Conservation (phyloP, 1,140 invertebrate genomes). For the Mercenaria mercenaria region DNA sequence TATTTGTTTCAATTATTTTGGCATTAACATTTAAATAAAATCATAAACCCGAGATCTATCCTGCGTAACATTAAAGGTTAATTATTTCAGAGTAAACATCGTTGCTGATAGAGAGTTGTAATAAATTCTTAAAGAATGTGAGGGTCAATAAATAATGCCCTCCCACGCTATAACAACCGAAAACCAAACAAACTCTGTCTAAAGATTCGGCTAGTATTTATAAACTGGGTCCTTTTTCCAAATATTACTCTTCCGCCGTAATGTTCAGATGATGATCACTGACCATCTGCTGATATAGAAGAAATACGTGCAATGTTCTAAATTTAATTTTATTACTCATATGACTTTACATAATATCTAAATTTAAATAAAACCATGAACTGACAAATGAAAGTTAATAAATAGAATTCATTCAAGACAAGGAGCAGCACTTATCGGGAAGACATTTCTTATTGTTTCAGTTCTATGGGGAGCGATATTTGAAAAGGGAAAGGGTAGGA, state of each 20-base stretch:
- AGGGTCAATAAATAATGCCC: neutral
- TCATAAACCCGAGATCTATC: neutral
- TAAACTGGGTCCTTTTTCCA: neutral
- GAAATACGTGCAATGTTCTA: neutral
- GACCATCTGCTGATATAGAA: neutral
- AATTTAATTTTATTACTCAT: neutral
- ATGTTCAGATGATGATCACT: neutral
- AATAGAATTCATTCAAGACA: neutral
- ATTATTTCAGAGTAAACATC: neutral
- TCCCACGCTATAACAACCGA: neutral
- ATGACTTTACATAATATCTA: neutral
- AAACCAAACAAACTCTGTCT: neutral
- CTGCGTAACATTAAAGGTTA: neutral
- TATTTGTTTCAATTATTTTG: slow-evolving; percentile 13
- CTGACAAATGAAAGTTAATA: neutral
- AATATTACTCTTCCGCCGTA: neutral
- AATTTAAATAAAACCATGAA: neutral
- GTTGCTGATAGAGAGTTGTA: slow-evolving; percentile 5
- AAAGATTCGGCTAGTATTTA: slow-evolving; percentile 11
- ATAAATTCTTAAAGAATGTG: slow-evolving; percentile 1
- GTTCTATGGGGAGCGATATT: neutral
- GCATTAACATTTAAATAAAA: neutral
- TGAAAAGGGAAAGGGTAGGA: neutral
- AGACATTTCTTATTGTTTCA: neutral
- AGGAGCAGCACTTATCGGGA: neutral